Evolutionary conservation across 2,113 vertebrate species (phyloP).

Genomic region (Tiliqua scincoides): DNA sequence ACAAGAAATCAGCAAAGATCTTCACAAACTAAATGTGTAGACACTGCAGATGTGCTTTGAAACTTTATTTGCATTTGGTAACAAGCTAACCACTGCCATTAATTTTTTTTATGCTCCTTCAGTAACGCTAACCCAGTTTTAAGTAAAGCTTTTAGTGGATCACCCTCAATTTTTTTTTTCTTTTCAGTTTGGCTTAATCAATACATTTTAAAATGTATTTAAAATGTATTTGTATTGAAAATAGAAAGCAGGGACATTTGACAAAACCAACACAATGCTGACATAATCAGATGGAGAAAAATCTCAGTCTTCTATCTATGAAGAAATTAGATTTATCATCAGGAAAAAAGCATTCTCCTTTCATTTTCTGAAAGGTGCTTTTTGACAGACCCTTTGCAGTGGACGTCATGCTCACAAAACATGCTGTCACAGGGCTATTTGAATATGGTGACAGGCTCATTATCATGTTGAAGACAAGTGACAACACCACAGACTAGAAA

Average conservation of each 20-base stretch:
- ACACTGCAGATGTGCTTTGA: constrained; percentile 40
- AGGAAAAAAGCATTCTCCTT: constrained; percentile 79
- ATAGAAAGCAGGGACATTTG: constrained; percentile 47
- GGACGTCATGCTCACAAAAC: constrained; percentile 85
- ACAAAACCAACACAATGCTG: constrained; percentile 73
- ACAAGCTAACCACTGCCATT: constrained; percentile 40
- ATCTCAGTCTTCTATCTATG: constrained; percentile 76
- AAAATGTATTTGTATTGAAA: constrained; percentile 63
- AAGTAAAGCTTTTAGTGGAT: constrained; percentile 48
- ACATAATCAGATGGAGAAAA: constrained; percentile 75
- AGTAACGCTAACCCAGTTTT: constrained; percentile 7
- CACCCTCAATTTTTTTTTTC: constrained; percentile 25
- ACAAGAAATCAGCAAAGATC: constrained; percentile 46
- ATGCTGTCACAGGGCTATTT: constrained; percentile 86
- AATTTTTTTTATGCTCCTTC: too few species aligned
- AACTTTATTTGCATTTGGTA: constrained; percentile 48
- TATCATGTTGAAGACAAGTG: constrained; percentile 86
- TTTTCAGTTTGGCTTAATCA: constrained; percentile 47
- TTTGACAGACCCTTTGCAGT: constrained; percentile 85
- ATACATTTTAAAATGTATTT: constrained; percentile 69
- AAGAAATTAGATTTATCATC: constrained; percentile 84
- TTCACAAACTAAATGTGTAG: background rate
- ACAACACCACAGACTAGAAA: constrained; percentile 80
- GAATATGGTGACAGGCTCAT: constrained; percentile 91
- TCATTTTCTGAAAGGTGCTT: constrained; percentile 84